These are phyloP conservation scores for Vesta saturnalis DNA, from an alignment of 2,888 invertebrate genomes.

Conservation along the genomic window DNA sequence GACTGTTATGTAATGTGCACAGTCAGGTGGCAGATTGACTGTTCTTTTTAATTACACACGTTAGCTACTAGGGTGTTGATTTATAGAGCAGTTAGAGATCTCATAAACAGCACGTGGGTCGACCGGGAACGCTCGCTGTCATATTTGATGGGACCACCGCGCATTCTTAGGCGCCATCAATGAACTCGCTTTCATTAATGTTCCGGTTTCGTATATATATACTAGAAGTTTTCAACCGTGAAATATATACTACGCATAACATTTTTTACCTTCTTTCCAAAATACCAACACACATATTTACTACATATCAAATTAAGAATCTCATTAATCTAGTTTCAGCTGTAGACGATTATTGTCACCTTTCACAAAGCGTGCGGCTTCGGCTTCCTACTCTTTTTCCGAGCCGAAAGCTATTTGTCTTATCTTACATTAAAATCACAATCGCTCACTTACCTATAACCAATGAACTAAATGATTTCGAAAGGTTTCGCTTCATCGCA, in stretches of 20 bases:
- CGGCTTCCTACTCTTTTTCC: too few relatives aligned
- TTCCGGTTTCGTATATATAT: conserved; percentile 31
- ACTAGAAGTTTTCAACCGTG: conserved; percentile 14
- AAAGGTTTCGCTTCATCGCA: too few relatives aligned
- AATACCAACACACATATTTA: neutral
- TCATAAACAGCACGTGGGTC: conserved; percentile 66
- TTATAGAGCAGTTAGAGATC: conserved; percentile 66
- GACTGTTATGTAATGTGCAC: conserved; percentile 29
- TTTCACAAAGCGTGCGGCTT: too few relatives aligned
- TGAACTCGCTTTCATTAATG: conserved; percentile 52
- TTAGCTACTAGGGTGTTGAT: conserved; percentile 64
- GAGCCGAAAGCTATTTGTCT: too few relatives aligned
- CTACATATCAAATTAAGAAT: neutral
- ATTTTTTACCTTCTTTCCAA: neutral
- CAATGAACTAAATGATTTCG: too few relatives aligned
- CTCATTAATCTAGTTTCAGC: too few relatives aligned
- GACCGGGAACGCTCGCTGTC: conserved; percentile 61
- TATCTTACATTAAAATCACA: too few relatives aligned
- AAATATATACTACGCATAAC: conserved; percentile 13
- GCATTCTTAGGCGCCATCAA: conserved; percentile 56
- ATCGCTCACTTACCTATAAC: too few relatives aligned
- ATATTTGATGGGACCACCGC: conserved; percentile 61
- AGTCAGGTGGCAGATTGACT: conserved; percentile 53
- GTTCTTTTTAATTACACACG: conserved; percentile 61
- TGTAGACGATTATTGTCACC: too few relatives aligned